phyloP scores from a whole-genome alignment of 2,113 vertebrate species.

The Heloderma charlesbogerti region DNA sequence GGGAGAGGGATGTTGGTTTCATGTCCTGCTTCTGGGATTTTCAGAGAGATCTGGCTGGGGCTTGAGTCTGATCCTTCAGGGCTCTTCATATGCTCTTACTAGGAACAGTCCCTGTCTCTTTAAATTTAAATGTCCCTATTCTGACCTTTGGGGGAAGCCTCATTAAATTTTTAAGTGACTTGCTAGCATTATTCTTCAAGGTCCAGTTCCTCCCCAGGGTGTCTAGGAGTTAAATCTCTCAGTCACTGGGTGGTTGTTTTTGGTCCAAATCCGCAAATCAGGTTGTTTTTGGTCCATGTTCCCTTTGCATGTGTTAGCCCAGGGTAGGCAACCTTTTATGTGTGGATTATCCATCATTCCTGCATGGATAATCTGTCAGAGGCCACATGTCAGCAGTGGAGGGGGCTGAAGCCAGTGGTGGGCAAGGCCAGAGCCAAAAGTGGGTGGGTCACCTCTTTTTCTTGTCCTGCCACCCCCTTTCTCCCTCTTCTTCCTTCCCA shows the following conservation, averaged over 20 bases:
- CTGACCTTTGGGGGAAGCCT: neutral
- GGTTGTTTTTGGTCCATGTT: neutral
- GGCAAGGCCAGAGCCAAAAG: no score
- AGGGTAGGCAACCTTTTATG: no score
- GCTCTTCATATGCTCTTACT: neutral
- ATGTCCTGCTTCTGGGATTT: no score
- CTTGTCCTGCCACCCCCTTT: no score
- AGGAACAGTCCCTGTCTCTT: neutral
- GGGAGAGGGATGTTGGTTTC: no score
- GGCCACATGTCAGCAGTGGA: no score
- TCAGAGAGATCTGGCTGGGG: no score
- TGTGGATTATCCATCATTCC: no score
- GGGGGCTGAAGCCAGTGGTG: no score
- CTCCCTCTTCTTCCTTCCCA: no score
- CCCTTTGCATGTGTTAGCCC: neutral
- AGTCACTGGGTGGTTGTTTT: neutral
- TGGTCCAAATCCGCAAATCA: neutral
- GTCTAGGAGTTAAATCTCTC: neutral
- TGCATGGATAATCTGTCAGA: no score
- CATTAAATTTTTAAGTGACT: neutral
- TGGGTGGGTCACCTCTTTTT: no score
- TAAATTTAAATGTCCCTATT: neutral
- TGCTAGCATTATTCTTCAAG: neutral
- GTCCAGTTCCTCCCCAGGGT: neutral
- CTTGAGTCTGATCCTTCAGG: neutral